Percentiles rank a stretch among this genome's conserved stretches.
These are phyloP conservation scores for Haemorhous mexicanus DNA, from an alignment of 2,113 vertebrate species.

Conservation along the genomic window DNA sequence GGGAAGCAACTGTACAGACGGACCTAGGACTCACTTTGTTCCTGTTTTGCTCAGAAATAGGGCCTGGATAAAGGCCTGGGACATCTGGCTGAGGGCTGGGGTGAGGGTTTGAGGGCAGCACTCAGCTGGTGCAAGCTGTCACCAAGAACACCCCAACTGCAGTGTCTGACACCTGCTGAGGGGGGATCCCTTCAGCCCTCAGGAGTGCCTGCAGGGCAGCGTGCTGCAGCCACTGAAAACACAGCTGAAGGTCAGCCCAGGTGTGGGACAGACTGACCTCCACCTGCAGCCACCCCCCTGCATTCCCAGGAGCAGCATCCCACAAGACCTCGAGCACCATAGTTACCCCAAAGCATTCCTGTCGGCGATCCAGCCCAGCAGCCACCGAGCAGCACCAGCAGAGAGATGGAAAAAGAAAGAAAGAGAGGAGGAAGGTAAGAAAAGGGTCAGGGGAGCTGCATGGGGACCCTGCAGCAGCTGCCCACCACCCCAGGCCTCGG, in stretches of 20 bases:
- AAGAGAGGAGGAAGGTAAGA: neutral
- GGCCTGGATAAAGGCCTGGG: neutral
- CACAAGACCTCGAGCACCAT: neutral
- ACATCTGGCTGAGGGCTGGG: neutral
- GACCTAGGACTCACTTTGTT: neutral
- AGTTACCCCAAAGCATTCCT: constrained; percentile 85
- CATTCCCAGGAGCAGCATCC: neutral
- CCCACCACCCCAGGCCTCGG: rapidly evolving
- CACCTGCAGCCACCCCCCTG: neutral
- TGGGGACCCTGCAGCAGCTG: neutral
- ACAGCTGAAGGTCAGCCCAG: neutral
- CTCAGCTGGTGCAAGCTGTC: neutral
- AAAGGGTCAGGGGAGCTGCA: neutral
- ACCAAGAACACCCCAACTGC: neutral
- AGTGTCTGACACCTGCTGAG: neutral
- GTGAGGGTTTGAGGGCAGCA: neutral
- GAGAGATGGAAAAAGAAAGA: neutral
- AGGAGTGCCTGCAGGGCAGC: neutral
- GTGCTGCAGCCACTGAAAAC: rapidly evolving
- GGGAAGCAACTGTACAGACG: neutral
- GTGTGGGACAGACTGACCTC: neutral
- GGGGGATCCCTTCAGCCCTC: neutral
- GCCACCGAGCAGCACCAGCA: constrained; percentile 1
- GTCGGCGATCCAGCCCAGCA: constrained; percentile 63
- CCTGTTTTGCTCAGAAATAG: neutral